Percentiles rank a stretch among this genome's conserved stretches.
These are phyloP conservation scores for Oscheius onirici DNA, from an alignment of 2,888 invertebrate species.

Conservation along the genomic window DNA sequence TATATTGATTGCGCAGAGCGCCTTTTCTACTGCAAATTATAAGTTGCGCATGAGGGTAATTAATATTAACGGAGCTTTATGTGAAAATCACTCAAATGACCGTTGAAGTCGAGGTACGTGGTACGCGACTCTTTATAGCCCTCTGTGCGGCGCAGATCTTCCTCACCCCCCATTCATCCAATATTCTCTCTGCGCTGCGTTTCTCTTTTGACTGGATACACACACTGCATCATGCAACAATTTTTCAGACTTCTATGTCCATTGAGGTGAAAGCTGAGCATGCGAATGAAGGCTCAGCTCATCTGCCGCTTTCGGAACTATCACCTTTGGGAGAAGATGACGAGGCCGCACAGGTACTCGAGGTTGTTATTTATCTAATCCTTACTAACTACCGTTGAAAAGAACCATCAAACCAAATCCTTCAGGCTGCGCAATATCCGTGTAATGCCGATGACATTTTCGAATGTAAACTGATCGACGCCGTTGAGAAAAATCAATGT, in stretches of 20 bases:
- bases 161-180: neutral
- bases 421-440: conserved; percentile 33
- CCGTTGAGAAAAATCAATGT: conserved; percentile 47
- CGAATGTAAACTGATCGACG: conserved; percentile 40
- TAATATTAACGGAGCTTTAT: conserved; percentile 10
- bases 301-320: neutral
- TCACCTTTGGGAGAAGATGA: conserved; percentile 10
- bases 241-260: conserved; percentile 16
- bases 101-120: too few relatives aligned
- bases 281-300: conserved; percentile 11
- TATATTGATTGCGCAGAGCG: conserved; percentile 29
- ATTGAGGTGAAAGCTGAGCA: conserved; percentile 10
- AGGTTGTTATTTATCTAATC: neutral
- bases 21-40: conserved; percentile 23
- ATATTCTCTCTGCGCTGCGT: conserved; percentile 1
- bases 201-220: neutral
- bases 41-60: conserved; percentile 13
- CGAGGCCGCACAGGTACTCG: conserved; percentile 10
- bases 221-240: too few relatives aligned
- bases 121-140: too few relatives aligned
- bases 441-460: conserved; percentile 43
- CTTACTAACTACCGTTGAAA: neutral
- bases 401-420: neutral
- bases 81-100: too few relatives aligned
- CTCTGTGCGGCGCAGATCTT: too few relatives aligned